phyloP scores from a whole-genome alignment of 2,797 vertebrate genomes.

The Danio kyathit region DNA sequence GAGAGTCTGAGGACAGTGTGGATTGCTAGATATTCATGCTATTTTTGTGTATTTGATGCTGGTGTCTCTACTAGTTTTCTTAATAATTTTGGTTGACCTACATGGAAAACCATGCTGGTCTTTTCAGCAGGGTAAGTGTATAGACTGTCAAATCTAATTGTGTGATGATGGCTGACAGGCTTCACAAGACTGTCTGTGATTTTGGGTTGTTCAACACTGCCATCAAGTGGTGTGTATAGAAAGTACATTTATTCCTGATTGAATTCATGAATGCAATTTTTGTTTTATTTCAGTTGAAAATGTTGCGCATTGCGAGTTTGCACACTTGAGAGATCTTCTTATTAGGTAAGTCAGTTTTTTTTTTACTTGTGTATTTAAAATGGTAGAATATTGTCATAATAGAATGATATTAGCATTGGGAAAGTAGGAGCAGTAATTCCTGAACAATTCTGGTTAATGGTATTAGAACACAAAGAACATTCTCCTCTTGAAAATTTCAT shows the following conservation, averaged over 20 bases:
- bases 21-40: neutral
- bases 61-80: neutral
- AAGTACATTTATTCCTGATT: neutral
- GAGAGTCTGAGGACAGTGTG: conserved; percentile 54
- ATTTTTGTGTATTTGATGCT: neutral
- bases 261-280: conserved; percentile 6
- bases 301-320: conserved; percentile 91
- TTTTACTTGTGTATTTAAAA: neutral
- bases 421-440: neutral
- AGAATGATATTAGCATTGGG: neutral
- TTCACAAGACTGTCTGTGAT: neutral
- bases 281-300: conserved; percentile 89
- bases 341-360: conserved; percentile 89
- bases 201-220: conserved; percentile 54
- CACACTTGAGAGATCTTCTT: conserved; percentile 91
- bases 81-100: conserved; percentile 2
- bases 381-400: neutral
- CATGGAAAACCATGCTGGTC: neutral
- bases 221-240: conserved; percentile 56
- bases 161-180: neutral
- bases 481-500: neutral
- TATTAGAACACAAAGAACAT: neutral
- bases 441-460: neutral
- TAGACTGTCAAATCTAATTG: neutral
- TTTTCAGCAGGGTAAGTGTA: conserved; percentile 13